These are phyloP conservation scores for Lates calcarifer DNA, from an alignment of 2,113 vertebrate species.

Conservation along the genomic window DNA sequence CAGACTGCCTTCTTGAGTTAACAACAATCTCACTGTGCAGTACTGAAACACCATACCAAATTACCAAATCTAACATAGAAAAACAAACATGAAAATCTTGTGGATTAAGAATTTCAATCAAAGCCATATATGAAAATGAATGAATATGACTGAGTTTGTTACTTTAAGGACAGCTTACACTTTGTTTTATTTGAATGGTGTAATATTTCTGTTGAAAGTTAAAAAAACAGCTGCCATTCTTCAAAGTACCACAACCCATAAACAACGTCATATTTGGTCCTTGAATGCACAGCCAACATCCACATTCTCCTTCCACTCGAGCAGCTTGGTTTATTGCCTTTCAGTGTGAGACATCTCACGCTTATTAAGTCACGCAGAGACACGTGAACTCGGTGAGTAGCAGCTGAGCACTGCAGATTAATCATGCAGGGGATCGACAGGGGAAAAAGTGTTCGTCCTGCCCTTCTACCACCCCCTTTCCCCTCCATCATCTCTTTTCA, in stretches of 20 bases:
- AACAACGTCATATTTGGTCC: not conserved
- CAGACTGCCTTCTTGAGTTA: too few relatives aligned
- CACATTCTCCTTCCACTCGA: not conserved
- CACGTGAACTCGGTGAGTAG: conserved; percentile 4
- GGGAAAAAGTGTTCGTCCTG: conserved; percentile 8
- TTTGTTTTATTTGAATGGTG: not conserved
- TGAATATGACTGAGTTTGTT: not conserved
- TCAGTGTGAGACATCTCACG: conserved; percentile 6
- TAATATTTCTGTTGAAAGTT: not conserved
- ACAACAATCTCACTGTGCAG: too few relatives aligned
- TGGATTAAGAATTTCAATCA: too few relatives aligned
- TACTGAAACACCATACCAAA: not conserved
- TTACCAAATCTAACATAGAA: not conserved
- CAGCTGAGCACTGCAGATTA: conserved; percentile 23
- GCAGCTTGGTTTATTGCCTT: conserved; percentile 2
- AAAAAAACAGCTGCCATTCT: not conserved
- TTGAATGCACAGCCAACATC: not conserved
- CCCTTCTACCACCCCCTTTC: not conserved
- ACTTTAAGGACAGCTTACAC: not conserved
- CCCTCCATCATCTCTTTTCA: conserved; percentile 42
- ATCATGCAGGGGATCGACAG: not conserved
- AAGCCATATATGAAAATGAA: not conserved
- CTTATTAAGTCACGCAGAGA: conserved; percentile 29
- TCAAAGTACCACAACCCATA: not conserved
- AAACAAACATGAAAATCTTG: not conserved